A percentile compares a stretch with the other conserved stretches of the same genome.
Evolutionary conservation across 2,888 invertebrate species (phyloP).

Genomic region (Geophilus truncorum): DNA sequence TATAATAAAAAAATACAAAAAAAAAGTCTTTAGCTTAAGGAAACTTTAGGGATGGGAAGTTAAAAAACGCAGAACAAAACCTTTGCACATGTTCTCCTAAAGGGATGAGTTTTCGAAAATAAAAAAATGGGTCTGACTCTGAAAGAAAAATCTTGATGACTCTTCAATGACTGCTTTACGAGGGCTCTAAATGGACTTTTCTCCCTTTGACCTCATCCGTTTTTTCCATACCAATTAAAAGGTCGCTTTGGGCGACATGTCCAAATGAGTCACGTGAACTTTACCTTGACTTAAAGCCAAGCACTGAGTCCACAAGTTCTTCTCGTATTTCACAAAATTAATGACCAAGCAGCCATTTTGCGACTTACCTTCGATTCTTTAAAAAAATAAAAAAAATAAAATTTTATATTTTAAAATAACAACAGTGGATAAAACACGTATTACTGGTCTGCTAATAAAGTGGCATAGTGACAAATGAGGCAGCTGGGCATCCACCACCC

Average conservation of each 20-base stretch:
- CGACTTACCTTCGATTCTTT: not conserved
- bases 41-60: not conserved
- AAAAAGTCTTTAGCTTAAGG: not conserved
- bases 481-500: slow-evolving; percentile 21
- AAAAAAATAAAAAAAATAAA: too few relatives aligned
- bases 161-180: slow-evolving; percentile 8
- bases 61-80: not conserved
- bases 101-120: not conserved
- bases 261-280: slow-evolving; percentile 20
- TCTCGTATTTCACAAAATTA: not conserved
- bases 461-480: slow-evolving; percentile 20
- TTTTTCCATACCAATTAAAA: slow-evolving; percentile 27
- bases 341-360: not conserved
- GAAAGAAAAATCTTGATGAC: not conserved
- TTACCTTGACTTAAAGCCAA: not conserved
- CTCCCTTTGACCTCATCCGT: not conserved
- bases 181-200: slow-evolving; percentile 9
- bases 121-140: not conserved
- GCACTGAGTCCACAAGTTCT: not conserved
- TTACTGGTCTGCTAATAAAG: not conserved
- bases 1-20: not conserved
- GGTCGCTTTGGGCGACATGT: slow-evolving; percentile 15
- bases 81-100: slow-evolving; percentile 19
- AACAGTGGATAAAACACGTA: not conserved
- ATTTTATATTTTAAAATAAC: too few relatives aligned